Evolutionary conservation across 1,140 invertebrate genomes (phyloP), one percentile per base, ranked within the genome.

Genomic region (Zeugodacus cucurbitae): DNA sequence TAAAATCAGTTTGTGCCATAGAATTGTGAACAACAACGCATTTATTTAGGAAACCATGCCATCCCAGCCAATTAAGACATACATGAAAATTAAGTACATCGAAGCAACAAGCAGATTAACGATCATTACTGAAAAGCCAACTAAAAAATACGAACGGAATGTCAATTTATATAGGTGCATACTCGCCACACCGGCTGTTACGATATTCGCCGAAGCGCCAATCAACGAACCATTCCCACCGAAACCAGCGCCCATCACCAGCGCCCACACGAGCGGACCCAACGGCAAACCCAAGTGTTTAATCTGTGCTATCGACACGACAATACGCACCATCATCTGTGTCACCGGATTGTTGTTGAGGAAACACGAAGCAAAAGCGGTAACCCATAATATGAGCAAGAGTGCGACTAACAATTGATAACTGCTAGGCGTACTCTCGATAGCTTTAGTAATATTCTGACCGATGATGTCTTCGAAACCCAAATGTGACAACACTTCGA

Each of bases 151-250:
- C 2, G 44, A 7, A 1, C 88, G 6, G 48, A 97, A 97, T 1
- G 95, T 95, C 89, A 97, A 96, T 87, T 94, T 94, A 91, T 97
- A 97, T 26, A 97, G 97, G 92, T 97, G 96, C 89, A 97, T 96
- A 89, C 96, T 96, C 22, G 96, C 96, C 32, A 97, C 95, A 1
- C 96, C 96, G 44, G 96, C 96, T 90, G 96, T 96, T 1, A 97
- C 95, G 8, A 97, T 95, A 93, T 97, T 97, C 2, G 96, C 96
- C 2, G 96, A 96, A 11, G 97, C 96, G 58, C 96, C 97, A 92
- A 97, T 96, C 22, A 97, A 90, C 14, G 96, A 96, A 29, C 96
- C 96, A 93, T 97, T 97, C 59, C 96, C 96, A 92, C 97, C 97
- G 88, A 97, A 94, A 91, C 96, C 97, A 41, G 96, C 95, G 1